A percentile compares a stretch with the other conserved stretches of the same genome.
These are phyloP conservation scores for Homalodisca vitripennis DNA, from an alignment of 1,140 invertebrate species.

Conservation along the genomic window DNA sequence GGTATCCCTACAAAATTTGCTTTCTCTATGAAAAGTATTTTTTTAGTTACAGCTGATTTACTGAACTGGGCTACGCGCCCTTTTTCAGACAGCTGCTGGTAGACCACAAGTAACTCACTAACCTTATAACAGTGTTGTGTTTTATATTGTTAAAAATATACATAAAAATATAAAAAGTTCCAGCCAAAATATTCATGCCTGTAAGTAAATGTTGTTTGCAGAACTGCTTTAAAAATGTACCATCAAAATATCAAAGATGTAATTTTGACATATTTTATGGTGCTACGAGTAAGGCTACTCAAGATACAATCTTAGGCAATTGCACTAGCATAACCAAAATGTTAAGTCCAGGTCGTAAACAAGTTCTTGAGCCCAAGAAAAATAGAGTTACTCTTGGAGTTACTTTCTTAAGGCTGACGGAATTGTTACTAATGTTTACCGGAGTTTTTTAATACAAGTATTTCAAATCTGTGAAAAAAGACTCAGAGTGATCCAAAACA, in stretches of 20 bases:
- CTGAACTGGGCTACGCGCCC: too few relatives aligned
- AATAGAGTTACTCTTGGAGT: neutral
- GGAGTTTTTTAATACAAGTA: neutral
- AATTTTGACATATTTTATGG: neutral
- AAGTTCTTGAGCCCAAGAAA: neutral
- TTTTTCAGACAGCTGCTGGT: too few relatives aligned
- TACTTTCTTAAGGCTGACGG: neutral
- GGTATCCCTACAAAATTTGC: too few relatives aligned
- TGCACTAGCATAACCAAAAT: neutral
- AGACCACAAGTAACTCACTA: too few relatives aligned
- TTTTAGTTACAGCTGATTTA: too few relatives aligned
- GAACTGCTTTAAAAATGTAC: constrained; percentile 5
- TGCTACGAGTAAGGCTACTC: neutral
- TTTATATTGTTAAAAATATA: too few relatives aligned
- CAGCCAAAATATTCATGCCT: constrained; percentile 3
- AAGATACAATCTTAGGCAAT: neutral
- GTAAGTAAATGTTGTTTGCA: constrained; percentile 13
- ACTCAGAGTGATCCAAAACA: too few relatives aligned
- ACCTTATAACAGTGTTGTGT: too few relatives aligned
- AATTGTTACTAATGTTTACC: neutral
- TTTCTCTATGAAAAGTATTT: too few relatives aligned
- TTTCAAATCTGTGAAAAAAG: neutral
- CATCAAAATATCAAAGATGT: neutral
- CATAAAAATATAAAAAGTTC: too few relatives aligned
- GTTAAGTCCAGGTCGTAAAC: neutral